Conservation (phyloP, 2,888 invertebrate species). For the Allacma fusca region DNA sequence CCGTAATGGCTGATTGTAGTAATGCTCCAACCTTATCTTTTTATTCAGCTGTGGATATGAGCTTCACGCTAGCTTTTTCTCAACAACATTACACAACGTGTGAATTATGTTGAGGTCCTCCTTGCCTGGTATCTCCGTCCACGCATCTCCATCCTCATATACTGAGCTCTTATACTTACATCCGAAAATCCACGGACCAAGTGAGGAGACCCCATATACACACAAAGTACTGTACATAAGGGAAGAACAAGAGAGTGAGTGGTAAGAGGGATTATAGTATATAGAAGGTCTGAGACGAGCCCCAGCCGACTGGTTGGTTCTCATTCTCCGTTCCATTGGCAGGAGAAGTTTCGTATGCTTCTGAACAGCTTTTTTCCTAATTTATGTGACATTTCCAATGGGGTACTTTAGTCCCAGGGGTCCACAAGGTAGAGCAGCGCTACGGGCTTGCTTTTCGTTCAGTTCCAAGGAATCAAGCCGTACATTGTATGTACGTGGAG, state of each 20-base stretch:
- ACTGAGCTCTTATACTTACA: too few relatives aligned
- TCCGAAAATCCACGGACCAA: too few relatives aligned
- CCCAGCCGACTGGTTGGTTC: slow-evolving; percentile 17
- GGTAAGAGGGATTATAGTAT: neutral
- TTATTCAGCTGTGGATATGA: too few relatives aligned
- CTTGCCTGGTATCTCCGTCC: too few relatives aligned
- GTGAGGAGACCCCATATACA: too few relatives aligned
- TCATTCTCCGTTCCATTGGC: neutral
- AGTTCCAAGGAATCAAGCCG: slow-evolving; percentile 34
- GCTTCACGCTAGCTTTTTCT: too few relatives aligned
- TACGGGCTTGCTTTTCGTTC: slow-evolving; percentile 22
- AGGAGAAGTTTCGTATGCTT: slow-evolving; percentile 42
- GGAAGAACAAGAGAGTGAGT: neutral
- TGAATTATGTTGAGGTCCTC: too few relatives aligned
- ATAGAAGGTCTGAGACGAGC: slow-evolving; percentile 4
- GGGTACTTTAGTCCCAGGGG: slow-evolving; percentile 60
- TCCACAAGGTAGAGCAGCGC: slow-evolving; percentile 44
- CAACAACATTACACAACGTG: too few relatives aligned
- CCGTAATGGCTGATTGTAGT: neutral
- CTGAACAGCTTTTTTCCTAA: slow-evolving; percentile 48
- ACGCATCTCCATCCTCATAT: too few relatives aligned
- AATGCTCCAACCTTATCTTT: too few relatives aligned
- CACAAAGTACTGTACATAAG: neutral
- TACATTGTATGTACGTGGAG: neutral
- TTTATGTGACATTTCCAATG: slow-evolving; percentile 61